Evolutionary conservation across 1,140 invertebrate genomes (phyloP).

Genomic region (Bombus sylvicola): DNA sequence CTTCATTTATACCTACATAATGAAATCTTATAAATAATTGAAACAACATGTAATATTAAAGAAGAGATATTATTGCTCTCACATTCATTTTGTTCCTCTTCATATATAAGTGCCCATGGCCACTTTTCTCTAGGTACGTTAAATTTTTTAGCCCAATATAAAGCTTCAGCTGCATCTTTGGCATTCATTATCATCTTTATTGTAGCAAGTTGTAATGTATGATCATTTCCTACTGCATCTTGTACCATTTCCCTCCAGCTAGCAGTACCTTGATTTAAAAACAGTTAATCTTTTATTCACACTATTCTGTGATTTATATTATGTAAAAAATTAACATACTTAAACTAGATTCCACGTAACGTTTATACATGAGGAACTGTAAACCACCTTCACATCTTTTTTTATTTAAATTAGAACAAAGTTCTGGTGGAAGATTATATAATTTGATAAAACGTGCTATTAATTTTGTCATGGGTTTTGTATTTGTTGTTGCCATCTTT

Average conservation of each 20-base stretch:
- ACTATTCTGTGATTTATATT: background rate
- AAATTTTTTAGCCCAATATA: constrained; percentile 86
- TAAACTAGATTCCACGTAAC: constrained; percentile 85
- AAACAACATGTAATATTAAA: background rate
- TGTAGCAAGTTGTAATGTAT: constrained; percentile 84
- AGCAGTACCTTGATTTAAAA: constrained; percentile 78
- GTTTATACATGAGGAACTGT: constrained; percentile 86
- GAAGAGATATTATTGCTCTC: constrained; percentile 63
- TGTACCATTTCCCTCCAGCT: constrained; percentile 88
- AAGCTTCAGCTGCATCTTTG: constrained; percentile 84
- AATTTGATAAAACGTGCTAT: constrained; percentile 85
- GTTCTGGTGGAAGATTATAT: constrained; percentile 85
- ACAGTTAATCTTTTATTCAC: constrained; percentile 13
- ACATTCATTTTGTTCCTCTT: constrained; percentile 66
- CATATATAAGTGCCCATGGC: constrained; percentile 81
- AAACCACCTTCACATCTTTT: constrained; percentile 86
- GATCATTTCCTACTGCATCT: constrained; percentile 84
- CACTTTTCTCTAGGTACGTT: constrained; percentile 84
- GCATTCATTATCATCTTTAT: constrained; percentile 81
- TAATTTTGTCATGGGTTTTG: constrained; percentile 85
- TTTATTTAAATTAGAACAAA: constrained; percentile 86
- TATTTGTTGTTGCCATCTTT: constrained; percentile 84
- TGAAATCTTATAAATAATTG: constrained; percentile 7
- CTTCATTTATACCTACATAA: constrained; percentile 50
- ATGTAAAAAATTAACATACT: constrained; percentile 77